Evolutionary conservation across 2,797 vertebrate species (phyloP).

Genomic region (Triplophysa yarkandensis): DNA sequence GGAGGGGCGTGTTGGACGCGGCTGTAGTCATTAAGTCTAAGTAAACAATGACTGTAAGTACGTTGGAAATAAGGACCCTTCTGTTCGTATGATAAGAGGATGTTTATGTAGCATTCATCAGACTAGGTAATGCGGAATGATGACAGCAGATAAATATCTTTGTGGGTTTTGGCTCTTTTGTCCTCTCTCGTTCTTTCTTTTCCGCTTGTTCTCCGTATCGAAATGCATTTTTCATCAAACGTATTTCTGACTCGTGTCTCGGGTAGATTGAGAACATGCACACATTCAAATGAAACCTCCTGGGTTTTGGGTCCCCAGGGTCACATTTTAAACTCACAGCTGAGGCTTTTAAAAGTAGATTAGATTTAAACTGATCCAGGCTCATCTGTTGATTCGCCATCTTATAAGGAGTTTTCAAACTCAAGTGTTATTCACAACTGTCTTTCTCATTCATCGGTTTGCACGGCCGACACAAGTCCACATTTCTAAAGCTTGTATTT

Average conservation of each 20-base stretch:
- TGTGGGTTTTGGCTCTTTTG: conserved; percentile 26
- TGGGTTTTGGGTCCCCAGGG: conserved; percentile 10
- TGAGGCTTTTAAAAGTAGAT: conserved; percentile 29
- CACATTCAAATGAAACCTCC: conserved; percentile 9
- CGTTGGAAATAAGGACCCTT: conserved; percentile 45
- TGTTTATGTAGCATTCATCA: conserved; percentile 42
- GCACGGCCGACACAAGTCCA: neutral
- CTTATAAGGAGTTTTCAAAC: neutral
- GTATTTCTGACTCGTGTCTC: conserved; percentile 9
- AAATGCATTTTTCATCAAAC: conserved; percentile 30
- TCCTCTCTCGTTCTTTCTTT: neutral
- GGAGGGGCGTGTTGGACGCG: conserved; percentile 37
- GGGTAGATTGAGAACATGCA: conserved; percentile 11
- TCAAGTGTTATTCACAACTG: neutral
- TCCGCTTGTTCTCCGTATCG: neutral
- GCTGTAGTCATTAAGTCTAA: conserved; percentile 50
- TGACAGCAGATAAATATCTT: conserved; percentile 28
- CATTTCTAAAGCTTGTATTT: conserved; percentile 6
- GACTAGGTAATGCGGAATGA: conserved; percentile 10
- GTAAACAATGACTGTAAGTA: conserved; percentile 48
- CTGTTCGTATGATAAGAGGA: conserved; percentile 45
- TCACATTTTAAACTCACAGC: conserved; percentile 27
- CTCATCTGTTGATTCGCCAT: neutral
- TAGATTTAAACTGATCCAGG: conserved; percentile 41
- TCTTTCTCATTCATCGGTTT: neutral